Evolutionary conservation across 2,888 invertebrate genomes (phyloP), one percentile per base, ranked within the genome.

Genomic region (Rhopalosiphum nymphaeae): DNA sequence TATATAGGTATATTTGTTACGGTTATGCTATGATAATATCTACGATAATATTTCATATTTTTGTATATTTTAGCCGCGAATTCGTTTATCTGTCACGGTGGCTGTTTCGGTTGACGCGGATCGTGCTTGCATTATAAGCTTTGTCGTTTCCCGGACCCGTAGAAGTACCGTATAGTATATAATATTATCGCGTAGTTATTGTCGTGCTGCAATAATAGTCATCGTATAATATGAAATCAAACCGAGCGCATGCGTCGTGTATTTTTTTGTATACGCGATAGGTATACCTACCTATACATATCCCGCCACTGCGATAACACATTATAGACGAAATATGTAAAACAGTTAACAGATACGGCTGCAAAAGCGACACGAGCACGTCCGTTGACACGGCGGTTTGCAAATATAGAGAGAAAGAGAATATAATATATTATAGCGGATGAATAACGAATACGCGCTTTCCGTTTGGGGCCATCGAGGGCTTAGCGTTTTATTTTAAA

Each of bases 51-150:
- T 21, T 67, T 67, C n/a, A 16, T 67, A 67, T 67, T 78, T 78
- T 36, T 2, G 46, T 46, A 46, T 46, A 86, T 46, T 44, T 86
- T n/a, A 86, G 29, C 5, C 86, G 4, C 44, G 16, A 86, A n/a
- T 86, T 86, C 44, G 46, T 86, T 86, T 46, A 11, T 86, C 46
- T 46, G 86, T 86, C 46, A 46, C 46, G 86, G 46, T 29, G 44
- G 46, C 29, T 44, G 46, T 46, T 86, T 44, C 86, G 86, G 86
- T 86, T n/a, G 16, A 86, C 46, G 86, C 46, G 29, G 46, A 86
- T 86, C 86, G 86, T 86, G 86, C 86, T 46, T 16, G 29, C n/a
- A 67, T n/a, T 78, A 78, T 36, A n/a, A 46, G 46, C 86, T 86
- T 46, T 49, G 78, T 67, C 67, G 67, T 36, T 67, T 67, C 67